A percentile compares a stretch with the other conserved stretches of the same genome.
These are phyloP conservation scores for Amphipyra berbera DNA, from an alignment of 2,888 invertebrate species.

Conservation along the genomic window DNA sequence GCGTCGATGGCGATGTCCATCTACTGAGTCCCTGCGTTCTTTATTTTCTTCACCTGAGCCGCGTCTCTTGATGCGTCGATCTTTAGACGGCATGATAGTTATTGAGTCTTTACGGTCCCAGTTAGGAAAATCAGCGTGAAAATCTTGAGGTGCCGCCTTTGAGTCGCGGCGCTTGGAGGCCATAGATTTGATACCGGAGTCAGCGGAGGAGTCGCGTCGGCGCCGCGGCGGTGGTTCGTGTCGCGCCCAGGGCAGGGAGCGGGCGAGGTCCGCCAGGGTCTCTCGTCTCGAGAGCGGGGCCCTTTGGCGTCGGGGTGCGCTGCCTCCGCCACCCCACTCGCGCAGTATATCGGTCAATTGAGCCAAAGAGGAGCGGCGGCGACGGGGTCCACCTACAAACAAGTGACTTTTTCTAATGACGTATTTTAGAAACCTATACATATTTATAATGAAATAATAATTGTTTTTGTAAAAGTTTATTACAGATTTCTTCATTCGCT, in stretches of 20 bases:
- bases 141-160: constrained; percentile 91
- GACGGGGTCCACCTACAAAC: constrained; percentile 90
- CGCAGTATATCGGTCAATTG: constrained; percentile 96
- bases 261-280: constrained; percentile 96
- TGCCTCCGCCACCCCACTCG: constrained; percentile 95
- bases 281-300: constrained; percentile 95
- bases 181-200: constrained; percentile 95
- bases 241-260: constrained; percentile 95
- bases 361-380: constrained; percentile 95
- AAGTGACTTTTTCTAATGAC: constrained; percentile 22
- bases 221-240: constrained; percentile 91
- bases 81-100: constrained; percentile 84
- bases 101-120: constrained; percentile 93
- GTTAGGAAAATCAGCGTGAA: constrained; percentile 92
- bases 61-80: constrained; percentile 87
- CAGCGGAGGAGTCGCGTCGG: constrained; percentile 96
- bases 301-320: constrained; percentile 86
- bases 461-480: too few species aligned
- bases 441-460: too few species aligned
- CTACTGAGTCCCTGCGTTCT: constrained; percentile 91
- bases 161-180: constrained; percentile 93
- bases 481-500: neutral
- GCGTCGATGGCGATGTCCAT: constrained; percentile 92
- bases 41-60: constrained; percentile 91
- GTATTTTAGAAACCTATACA: neutral